phyloP scores from a whole-genome alignment of 2,797 vertebrate species.

The Acipenser ruthenus region DNA sequence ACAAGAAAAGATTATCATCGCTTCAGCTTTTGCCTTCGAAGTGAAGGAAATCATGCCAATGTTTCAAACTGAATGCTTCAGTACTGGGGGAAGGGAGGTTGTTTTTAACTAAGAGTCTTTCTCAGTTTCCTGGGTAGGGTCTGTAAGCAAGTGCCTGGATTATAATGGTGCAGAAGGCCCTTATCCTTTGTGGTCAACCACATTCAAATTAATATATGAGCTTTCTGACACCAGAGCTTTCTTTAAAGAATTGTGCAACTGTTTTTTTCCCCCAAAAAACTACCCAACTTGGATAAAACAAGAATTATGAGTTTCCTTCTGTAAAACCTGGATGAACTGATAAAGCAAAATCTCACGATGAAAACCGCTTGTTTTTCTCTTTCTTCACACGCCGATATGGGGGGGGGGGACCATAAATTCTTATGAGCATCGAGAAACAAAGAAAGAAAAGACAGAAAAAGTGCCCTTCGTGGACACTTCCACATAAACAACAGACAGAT shows the following conservation, averaged over 20 bases:
- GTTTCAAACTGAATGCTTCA: too few species aligned
- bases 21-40: too few species aligned
- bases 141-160: conserved; percentile 31
- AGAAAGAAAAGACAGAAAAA: conserved; percentile 20
- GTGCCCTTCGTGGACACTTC: conserved; percentile 10
- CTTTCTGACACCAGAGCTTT: conserved; percentile 28
- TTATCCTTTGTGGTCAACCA: conserved; percentile 55
- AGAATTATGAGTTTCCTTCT: conserved; percentile 51
- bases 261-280: conserved; percentile 13
- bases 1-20: too few species aligned
- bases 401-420: conserved; percentile 40
- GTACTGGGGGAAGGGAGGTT: neutral
- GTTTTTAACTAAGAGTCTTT: neutral
- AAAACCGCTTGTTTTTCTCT: conserved; percentile 33
- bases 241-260: conserved; percentile 10
- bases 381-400: conserved; percentile 3
- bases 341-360: conserved; percentile 43
- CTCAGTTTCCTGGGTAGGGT: conserved; percentile 24
- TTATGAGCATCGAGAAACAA: conserved; percentile 15
- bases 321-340: conserved; percentile 40
- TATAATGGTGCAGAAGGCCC: conserved; percentile 37
- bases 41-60: too few species aligned
- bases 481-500: conserved; percentile 23
- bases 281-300: conserved; percentile 14
- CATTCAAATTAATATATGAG: conserved; percentile 38